These are phyloP conservation scores for Andricus curvator DNA, from an alignment of 2,888 invertebrate genomes.

Conservation along the genomic window DNA sequence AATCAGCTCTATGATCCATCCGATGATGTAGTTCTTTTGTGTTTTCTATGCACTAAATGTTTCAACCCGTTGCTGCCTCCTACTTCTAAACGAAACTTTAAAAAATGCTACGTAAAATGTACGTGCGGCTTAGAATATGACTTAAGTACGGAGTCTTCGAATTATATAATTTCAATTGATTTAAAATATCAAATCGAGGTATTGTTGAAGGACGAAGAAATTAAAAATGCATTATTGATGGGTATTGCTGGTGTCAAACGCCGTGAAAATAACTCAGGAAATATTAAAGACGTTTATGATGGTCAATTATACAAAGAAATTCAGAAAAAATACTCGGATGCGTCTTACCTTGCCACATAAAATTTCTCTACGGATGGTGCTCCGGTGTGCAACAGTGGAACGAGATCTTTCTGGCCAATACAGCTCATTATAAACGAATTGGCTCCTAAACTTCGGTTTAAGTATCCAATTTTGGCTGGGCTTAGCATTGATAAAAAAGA, in stretches of 20 bases:
- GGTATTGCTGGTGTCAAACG: neutral
- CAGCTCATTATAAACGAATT: slow-evolving; percentile 28
- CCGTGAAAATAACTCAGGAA: slow-evolving; percentile 22
- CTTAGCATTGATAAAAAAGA: neutral
- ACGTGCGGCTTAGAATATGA: too few relatives aligned
- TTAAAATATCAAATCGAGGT: slow-evolving; percentile 25
- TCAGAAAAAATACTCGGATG: neutral
- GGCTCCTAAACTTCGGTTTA: neutral
- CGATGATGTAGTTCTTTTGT: too few relatives aligned
- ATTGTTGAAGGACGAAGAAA: slow-evolving; percentile 18
- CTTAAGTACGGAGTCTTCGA: neutral
- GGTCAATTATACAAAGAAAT: neutral
- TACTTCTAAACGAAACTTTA: too few relatives aligned
- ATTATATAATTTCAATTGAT: slow-evolving; percentile 33
- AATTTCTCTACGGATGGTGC: slow-evolving; percentile 43
- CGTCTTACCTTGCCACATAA: neutral
- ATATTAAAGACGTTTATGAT: slow-evolving; percentile 1
- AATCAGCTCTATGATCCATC: too few relatives aligned
- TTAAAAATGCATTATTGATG: slow-evolving; percentile 25
- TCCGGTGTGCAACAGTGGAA: slow-evolving; percentile 27
- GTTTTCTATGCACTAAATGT: too few relatives aligned
- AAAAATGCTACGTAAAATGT: too few relatives aligned
- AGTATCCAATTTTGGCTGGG: too few relatives aligned
- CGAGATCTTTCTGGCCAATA: slow-evolving; percentile 28
- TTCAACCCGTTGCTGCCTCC: too few relatives aligned